Conservation (phyloP, 1,140 invertebrate genomes). For the Anastrepha ludens region DNA sequence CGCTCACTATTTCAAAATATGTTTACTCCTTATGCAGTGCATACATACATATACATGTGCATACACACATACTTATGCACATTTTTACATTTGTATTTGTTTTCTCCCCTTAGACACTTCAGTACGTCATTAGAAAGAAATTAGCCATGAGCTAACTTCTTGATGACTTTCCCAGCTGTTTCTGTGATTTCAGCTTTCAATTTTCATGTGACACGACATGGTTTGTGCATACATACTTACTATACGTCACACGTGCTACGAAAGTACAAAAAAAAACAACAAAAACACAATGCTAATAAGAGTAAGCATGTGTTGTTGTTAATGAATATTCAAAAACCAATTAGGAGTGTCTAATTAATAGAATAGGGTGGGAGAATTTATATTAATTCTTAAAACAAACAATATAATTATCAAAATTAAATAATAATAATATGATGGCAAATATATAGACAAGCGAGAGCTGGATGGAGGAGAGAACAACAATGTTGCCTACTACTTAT, state of each 20-base stretch:
- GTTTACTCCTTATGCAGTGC: too few species aligned
- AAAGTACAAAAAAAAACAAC: not conserved
- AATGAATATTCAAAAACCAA: conserved; percentile 51
- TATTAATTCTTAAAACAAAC: not conserved
- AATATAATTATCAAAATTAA: conserved; percentile 42
- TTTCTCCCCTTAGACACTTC: not conserved
- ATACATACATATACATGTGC: too few species aligned
- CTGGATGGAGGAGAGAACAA: not conserved
- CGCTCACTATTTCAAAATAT: too few species aligned
- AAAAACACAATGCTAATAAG: not conserved
- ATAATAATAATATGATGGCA: not conserved
- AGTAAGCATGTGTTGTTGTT: not conserved
- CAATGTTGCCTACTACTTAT: not conserved
- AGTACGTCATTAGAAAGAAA: conserved; percentile 19
- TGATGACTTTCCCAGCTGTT: not conserved
- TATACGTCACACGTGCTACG: not conserved
- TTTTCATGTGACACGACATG: not conserved
- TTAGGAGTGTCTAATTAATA: conserved; percentile 39
- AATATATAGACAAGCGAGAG: not conserved
- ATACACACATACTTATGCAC: too few species aligned
- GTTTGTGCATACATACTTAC: not conserved
- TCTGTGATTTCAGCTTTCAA: not conserved
- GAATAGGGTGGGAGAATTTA: not conserved
- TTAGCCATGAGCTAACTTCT: not conserved
- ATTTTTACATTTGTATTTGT: not conserved